These are phyloP conservation scores for Mycogona germanica DNA, from an alignment of 2,888 invertebrate species.

Conservation along the genomic window DNA sequence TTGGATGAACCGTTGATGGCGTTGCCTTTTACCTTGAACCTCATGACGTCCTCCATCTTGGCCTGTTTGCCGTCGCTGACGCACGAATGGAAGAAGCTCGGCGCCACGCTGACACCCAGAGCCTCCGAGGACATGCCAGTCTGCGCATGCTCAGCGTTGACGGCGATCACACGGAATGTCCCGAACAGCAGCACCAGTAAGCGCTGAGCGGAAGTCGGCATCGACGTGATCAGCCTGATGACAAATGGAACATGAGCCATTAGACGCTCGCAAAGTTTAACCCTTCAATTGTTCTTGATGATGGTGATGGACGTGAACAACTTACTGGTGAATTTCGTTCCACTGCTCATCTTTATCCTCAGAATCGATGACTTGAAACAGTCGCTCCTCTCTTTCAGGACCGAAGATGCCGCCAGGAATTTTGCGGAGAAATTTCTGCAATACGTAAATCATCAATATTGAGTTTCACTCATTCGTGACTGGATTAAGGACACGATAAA, in stretches of 20 bases:
- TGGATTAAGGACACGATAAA: neutral
- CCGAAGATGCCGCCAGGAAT: slow-evolving; percentile 96
- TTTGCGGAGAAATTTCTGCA: slow-evolving; percentile 81
- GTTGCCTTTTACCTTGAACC: slow-evolving; percentile 70
- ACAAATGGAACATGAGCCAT: slow-evolving; percentile 11
- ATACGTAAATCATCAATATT: slow-evolving; percentile 12
- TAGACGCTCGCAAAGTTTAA: neutral
- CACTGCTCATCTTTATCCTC: slow-evolving; percentile 71
- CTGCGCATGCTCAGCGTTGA: slow-evolving; percentile 74
- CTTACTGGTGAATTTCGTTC: slow-evolving; percentile 81
- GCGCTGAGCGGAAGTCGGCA: slow-evolving; percentile 82
- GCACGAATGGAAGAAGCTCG: slow-evolving; percentile 92
- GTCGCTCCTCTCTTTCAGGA: slow-evolving; percentile 71
- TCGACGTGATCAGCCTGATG: slow-evolving; percentile 68
- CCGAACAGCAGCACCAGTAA: slow-evolving; percentile 90
- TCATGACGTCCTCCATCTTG: slow-evolving; percentile 87
- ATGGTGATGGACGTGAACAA: slow-evolving; percentile 14
- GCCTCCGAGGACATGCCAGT: slow-evolving; percentile 94
- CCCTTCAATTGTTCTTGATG: neutral
- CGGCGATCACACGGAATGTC: slow-evolving; percentile 89
- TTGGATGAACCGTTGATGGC: too few species aligned
- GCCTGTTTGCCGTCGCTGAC: slow-evolving; percentile 90
- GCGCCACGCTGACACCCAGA: slow-evolving; percentile 86
- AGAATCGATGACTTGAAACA: slow-evolving; percentile 77
- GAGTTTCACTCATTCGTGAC: neutral